These are phyloP conservation scores for Lasaia peninsularis DNA, from an alignment of 1,140 invertebrate genomes.

Conservation along the genomic window DNA sequence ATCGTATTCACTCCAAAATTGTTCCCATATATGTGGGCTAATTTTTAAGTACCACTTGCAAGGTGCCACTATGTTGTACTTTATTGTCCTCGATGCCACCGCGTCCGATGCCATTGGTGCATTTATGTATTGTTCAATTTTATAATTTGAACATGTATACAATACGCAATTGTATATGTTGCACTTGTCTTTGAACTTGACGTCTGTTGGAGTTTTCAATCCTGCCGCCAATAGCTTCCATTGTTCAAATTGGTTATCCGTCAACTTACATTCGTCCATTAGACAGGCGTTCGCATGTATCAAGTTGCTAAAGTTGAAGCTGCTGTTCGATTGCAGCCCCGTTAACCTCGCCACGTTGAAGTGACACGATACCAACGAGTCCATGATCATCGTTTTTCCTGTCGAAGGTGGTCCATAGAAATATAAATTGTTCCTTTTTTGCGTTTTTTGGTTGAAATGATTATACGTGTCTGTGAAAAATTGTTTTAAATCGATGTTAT, in stretches of 20 bases:
- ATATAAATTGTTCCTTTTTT: constrained; percentile 37
- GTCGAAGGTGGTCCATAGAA: constrained; percentile 25
- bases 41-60: constrained; percentile 10
- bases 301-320: constrained; percentile 26
- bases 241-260: constrained; percentile 31
- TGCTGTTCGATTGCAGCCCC: constrained; percentile 15
- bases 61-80: not conserved
- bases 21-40: constrained; percentile 15
- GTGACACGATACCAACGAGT: constrained; percentile 15
- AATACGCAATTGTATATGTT: constrained; percentile 23
- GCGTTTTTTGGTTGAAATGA: constrained; percentile 25
- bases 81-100: constrained; percentile 14
- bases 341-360: constrained; percentile 12
- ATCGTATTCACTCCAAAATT: constrained; percentile 12
- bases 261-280: constrained; percentile 32
- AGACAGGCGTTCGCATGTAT: constrained; percentile 26
- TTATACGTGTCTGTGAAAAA: constrained; percentile 26
- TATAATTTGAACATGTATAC: constrained; percentile 24
- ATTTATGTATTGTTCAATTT: constrained; percentile 15
- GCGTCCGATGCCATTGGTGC: constrained; percentile 7
- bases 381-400: constrained; percentile 19
- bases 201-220: constrained; percentile 22
- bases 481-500: constrained; percentile 22
- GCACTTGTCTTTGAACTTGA: constrained; percentile 25
- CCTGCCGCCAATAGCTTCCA: constrained; percentile 27